phyloP scores from a whole-genome alignment of 1,140 invertebrate genomes.

The Sesamia nonagrioides region DNA sequence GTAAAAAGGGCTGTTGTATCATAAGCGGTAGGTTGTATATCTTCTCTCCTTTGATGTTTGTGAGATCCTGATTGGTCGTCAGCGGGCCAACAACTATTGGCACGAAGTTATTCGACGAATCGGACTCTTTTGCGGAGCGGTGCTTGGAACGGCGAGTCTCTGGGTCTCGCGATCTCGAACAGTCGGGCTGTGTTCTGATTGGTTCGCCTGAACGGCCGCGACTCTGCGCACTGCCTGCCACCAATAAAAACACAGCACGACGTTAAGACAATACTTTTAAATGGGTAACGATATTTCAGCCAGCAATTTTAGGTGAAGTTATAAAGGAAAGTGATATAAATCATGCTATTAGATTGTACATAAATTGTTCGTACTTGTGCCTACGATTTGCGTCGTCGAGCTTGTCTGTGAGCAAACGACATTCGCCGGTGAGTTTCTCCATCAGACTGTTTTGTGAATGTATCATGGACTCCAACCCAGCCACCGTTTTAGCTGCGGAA shows the following conservation, averaged over 20 bases:
- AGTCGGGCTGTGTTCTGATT: conserved; percentile 87
- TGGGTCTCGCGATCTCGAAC: conserved; percentile 73
- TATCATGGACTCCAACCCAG: conserved; percentile 94
- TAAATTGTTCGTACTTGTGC: conserved; percentile 92
- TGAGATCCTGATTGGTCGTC: conserved; percentile 87
- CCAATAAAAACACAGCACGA: conserved; percentile 87
- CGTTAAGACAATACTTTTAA: conserved; percentile 77
- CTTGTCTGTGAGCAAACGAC: conserved; percentile 94
- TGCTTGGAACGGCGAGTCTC: conserved; percentile 74
- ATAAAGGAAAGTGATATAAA: conserved; percentile 23
- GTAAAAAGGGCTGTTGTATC: conserved; percentile 90
- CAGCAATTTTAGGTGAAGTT: conserved; percentile 38
- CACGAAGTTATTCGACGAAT: conserved; percentile 89
- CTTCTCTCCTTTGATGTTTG: conserved; percentile 82
- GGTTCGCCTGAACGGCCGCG: conserved; percentile 85
- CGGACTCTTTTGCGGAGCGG: conserved; percentile 86
- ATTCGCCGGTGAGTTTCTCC: conserved; percentile 95
- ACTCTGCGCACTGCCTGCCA: conserved; percentile 86
- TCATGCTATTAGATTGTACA: conserved; percentile 78
- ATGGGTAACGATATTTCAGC: conserved; percentile 54
- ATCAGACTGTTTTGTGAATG: conserved; percentile 95
- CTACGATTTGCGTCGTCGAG: conserved; percentile 94
- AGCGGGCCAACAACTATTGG: conserved; percentile 82
- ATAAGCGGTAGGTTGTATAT: conserved; percentile 87
- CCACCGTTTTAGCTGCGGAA: conserved; percentile 93